Percentiles rank a stretch among this genome's conserved stretches.
These are phyloP conservation scores for Cliona cf. orientalis DNA, from an alignment of 37 sponge, comb jelly and placozoan genomes.

Conservation along the genomic window DNA sequence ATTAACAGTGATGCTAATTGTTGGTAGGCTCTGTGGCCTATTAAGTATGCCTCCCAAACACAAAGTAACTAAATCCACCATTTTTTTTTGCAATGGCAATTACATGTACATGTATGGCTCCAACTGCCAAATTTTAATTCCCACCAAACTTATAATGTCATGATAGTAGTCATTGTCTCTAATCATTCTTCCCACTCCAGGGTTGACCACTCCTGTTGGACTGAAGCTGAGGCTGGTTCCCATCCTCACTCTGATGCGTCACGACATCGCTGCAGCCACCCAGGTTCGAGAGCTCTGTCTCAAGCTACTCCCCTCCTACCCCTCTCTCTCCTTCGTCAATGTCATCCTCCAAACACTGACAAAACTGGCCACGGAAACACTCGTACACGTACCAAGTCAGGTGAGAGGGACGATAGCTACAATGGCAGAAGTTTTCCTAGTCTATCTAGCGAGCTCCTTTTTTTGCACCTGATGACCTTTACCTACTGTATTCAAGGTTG, in stretches of 20 bases:
- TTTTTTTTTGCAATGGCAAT: too few relatives aligned
- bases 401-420: slow-evolving; percentile 13
- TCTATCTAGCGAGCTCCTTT: too few relatives aligned
- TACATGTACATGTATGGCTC: too few relatives aligned
- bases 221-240: slow-evolving; percentile 83
- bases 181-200: slow-evolving; percentile 27
- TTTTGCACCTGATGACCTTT: too few relatives aligned
- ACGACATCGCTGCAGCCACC: slow-evolving; percentile 67
- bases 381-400: slow-evolving; percentile 72
- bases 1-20: too few relatives aligned
- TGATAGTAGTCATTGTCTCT: background rate
- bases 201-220: slow-evolving; percentile 70
- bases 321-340: slow-evolving; percentile 71
- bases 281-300: slow-evolving; percentile 86
- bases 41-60: too few relatives aligned
- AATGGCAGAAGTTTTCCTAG: background rate
- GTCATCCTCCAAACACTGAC: slow-evolving; percentile 80
- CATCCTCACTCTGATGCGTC: slow-evolving; percentile 82
- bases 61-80: too few relatives aligned
- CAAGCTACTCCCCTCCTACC: slow-evolving; percentile 73
- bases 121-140: too few relatives aligned
- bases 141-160: too few relatives aligned
- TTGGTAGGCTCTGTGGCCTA: too few relatives aligned
- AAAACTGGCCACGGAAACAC: slow-evolving; percentile 56
- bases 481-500: too few relatives aligned